These are phyloP conservation scores for Andrena fulva DNA, from an alignment of 2,888 invertebrate species.

Conservation along the genomic window DNA sequence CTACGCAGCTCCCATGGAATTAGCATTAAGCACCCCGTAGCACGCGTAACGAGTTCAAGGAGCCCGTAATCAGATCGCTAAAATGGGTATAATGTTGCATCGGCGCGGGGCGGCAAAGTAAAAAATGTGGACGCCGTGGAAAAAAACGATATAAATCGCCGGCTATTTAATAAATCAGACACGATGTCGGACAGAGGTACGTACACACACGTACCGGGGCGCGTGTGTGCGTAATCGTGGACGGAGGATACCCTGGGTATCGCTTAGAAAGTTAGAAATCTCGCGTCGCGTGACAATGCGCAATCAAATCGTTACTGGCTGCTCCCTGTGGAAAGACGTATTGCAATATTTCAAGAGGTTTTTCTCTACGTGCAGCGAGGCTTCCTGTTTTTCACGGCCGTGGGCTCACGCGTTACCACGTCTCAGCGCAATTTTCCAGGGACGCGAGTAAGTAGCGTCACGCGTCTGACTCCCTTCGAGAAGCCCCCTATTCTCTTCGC, in stretches of 20 bases:
- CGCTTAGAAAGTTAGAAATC: conserved; percentile 63
- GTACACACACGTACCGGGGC: not conserved
- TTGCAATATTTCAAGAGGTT: conserved; percentile 32
- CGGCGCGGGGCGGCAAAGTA: conserved; percentile 1
- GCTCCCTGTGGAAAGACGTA: conserved; percentile 31
- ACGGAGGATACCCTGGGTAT: conserved; percentile 33
- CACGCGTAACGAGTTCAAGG: conserved; percentile 61
- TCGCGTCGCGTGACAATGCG: conserved; percentile 61
- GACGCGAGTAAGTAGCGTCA: conserved; percentile 3
- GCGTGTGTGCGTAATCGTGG: not conserved
- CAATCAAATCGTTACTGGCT: conserved; percentile 56
- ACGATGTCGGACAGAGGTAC: conserved; percentile 12
- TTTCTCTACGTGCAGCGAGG: conserved; percentile 23
- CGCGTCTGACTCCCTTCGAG: not conserved
- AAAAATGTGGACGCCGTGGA: conserved; percentile 21
- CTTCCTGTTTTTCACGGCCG: conserved; percentile 57
- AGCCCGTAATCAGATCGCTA: conserved; percentile 56
- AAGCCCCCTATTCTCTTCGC: not conserved
- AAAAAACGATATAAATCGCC: conserved; percentile 47
- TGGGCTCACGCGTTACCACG: conserved; percentile 23
- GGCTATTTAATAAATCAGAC: conserved; percentile 48
- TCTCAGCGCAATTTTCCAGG: conserved; percentile 31
- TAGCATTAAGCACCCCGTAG: conserved; percentile 49
- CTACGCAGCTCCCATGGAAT: conserved; percentile 40
- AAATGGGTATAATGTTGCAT: conserved; percentile 40